Evolutionary conservation across 2,888 invertebrate genomes (phyloP).

Genomic region (Adelphocoris suturalis): DNA sequence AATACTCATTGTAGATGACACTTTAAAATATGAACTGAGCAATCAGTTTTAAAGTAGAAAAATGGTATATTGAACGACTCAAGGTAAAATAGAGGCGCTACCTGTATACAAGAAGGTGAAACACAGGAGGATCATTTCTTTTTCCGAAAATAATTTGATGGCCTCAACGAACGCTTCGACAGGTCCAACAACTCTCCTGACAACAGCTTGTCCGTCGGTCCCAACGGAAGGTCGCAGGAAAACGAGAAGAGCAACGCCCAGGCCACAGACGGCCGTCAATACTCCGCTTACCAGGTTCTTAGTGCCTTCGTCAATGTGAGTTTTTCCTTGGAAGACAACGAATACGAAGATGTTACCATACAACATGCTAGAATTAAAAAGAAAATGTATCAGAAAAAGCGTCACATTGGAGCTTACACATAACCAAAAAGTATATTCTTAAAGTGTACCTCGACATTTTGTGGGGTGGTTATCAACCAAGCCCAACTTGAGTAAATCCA

Average conservation of each 20-base stretch:
- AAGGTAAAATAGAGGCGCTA: too few relatives aligned
- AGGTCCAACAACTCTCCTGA: conserved; percentile 81
- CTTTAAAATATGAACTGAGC: too few relatives aligned
- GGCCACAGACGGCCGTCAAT: conserved; percentile 82
- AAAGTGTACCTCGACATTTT: too few relatives aligned
- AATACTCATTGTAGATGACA: too few relatives aligned
- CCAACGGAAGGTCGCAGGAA: conserved; percentile 82
- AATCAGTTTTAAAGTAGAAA: too few relatives aligned
- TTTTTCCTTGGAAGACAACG: conserved; percentile 91
- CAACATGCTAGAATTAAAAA: conserved; percentile 85
- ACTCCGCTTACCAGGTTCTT: conserved; percentile 90
- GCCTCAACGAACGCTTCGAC: conserved; percentile 87
- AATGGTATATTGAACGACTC: too few relatives aligned
- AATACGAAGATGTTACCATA: conserved; percentile 97
- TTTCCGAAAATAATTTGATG: conserved; percentile 87
- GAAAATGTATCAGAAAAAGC: too few relatives aligned
- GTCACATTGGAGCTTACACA: too few relatives aligned
- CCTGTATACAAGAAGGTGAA: conserved; percentile 95
- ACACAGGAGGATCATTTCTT: conserved; percentile 90
- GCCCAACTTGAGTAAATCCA: too few relatives aligned
- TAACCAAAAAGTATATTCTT: too few relatives aligned
- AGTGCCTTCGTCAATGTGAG: conserved; percentile 85
- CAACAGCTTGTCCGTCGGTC: conserved; percentile 78
- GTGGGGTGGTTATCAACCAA: too few relatives aligned
- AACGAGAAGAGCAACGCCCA: conserved; percentile 81